Evolutionary conservation across 2,888 invertebrate genomes (phyloP), one percentile per base, ranked within the genome.

Genomic region (Volucella bombylans): DNA sequence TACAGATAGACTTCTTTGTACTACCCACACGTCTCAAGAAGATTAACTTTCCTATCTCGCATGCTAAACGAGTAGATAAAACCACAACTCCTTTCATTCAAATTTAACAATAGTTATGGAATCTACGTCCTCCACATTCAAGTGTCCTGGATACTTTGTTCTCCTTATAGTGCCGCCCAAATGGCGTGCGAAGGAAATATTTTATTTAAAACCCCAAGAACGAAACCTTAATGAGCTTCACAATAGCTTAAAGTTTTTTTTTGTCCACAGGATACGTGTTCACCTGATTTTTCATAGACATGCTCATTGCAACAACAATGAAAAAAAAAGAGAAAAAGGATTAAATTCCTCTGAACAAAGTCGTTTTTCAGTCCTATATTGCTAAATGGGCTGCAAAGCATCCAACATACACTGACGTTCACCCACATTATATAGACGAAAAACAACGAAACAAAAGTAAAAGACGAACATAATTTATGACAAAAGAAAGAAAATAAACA

Each of bases 341-440:
- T 72, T 72, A 45, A 77, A 77, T 59, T 55, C 47, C 38, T 78
- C 78, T 72, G 78, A 62, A 72, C 68, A 59, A 72, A 78, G 72
- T 39, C 82, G 43, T 67, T 72, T 23, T 52, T 1, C 41, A 54
- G 67, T 64, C 6, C 31, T 79, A 64, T 73, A 83, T 83, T 79
- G 69, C 64, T 79, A 79, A 83, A 83, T 79, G 79, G 82, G 23
- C 73, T 69, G 65, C 74, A 83, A 79, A 68, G 59, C 74, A 45
- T 61, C 43, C 69, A 39, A 45, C n/a, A 57, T 12, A 39, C 18
- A 38, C 6, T 41, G 15, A 68, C 12, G 43, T 18, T 54, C 68
- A 62, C 62, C 41, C 4, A 38, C 55, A 3, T 6, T n/a, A 11
- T 8, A 11, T 8, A 6, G 15, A 1, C 49, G 2, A 69, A 74